phyloP scores from a whole-genome alignment of 2,113 vertebrate genomes.

The Lucifuga dentata region DNA sequence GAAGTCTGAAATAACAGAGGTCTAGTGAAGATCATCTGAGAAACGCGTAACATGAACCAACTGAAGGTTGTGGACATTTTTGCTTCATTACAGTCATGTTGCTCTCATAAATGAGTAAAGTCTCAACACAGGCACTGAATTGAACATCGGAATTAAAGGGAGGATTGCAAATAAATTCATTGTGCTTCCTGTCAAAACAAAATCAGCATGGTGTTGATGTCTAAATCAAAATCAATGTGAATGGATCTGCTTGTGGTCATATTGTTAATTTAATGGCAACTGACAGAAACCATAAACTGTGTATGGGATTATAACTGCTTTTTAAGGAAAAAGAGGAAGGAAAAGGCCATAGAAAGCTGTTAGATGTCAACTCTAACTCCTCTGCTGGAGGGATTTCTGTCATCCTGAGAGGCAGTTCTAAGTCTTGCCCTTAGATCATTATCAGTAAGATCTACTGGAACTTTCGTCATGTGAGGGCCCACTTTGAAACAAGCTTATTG shows the following conservation, averaged over 20 bases:
- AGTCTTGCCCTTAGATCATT: no score
- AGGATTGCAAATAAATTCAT: no score
- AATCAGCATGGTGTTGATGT: no score
- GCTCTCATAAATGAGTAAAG: background rate
- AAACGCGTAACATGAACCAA: slow-evolving; percentile 9
- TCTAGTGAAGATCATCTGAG: slow-evolving; percentile 17
- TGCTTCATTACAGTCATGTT: slow-evolving; percentile 6
- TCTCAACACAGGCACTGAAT: slow-evolving; percentile 15
- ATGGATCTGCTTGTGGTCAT: no score
- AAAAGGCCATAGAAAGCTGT: no score
- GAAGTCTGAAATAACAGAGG: slow-evolving; percentile 21
- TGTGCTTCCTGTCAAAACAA: no score
- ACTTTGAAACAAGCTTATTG: background rate
- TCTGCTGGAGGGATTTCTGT: no score
- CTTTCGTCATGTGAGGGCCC: background rate
- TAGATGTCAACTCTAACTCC: no score
- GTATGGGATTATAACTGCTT: background rate
- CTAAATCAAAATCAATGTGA: no score
- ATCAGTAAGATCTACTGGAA: background rate
- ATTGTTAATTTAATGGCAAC: background rate
- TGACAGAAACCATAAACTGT: background rate
- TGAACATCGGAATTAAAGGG: background rate
- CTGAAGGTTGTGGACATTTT: slow-evolving; percentile 10
- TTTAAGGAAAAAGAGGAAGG: no score
- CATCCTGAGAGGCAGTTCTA: no score